Base-by-base conservation (phyloP, 1,140 invertebrate species). In the Cotesia chilonis region DNA sequence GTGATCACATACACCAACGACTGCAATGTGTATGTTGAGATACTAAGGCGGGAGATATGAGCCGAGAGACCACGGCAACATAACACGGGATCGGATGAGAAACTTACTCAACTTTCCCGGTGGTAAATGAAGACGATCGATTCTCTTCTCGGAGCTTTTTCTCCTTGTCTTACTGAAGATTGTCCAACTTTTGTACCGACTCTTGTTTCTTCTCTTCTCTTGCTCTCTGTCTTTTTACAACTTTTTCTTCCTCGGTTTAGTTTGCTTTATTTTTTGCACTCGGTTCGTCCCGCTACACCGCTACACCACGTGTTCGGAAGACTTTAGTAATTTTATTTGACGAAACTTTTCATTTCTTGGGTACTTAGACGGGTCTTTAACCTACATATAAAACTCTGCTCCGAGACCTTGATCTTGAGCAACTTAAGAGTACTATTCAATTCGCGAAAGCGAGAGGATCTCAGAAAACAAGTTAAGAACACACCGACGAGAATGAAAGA, bases 361-460 rank as follows among this genome's bases (percentile, higher is more conserved):
- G 2, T 47, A 47, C 41, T 57, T 14, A 68, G 38, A 54, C 4
- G 6, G 17, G 47, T 69, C 36, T 38, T 60, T 17, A 41, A 64
- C 54, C 35, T n/a, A 65, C 28, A 28, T 60, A 63, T 47, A 47
- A 47, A 72, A 66, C 37, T 67, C 54, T 35, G 2, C 2, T 28
- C 10, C 38, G 35, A 41, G 72, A 65, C 72, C 72, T 70, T 74
- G 72, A 66, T 74, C 68, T 57, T 70, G 72, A 59, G 35, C 65
- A 59, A 66, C 4, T 28, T 9, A 51, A 36, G 35, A 28, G 7
- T 41, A 47, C 37, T 35, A 35, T 20, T 20, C 36, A 65, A 36
- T 63, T 47, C 17, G 38, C 51, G 57, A 52, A 9, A 14, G 64
- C n/a, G 60, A 55, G 59, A 69, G 60, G 47, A 37, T 9, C 12